Conservation (phyloP, 2,888 invertebrate species). For the Ormyrus rosae region DNA sequence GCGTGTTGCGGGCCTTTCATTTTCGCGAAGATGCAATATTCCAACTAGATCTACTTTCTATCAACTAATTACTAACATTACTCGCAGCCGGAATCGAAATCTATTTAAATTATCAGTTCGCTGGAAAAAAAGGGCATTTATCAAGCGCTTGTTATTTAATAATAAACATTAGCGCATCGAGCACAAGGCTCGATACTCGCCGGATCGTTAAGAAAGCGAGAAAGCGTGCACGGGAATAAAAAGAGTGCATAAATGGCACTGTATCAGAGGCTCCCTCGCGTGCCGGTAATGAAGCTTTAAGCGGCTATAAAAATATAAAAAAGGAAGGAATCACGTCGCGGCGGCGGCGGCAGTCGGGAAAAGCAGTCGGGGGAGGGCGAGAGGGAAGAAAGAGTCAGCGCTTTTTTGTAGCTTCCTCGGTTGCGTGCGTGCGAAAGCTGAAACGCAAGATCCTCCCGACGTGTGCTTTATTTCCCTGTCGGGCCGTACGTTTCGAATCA, state of each 20-base stretch:
- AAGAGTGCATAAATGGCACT: background rate
- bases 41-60: too few species aligned
- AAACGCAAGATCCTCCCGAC: conserved; percentile 53
- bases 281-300: conserved; percentile 44
- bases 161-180: conserved; percentile 3
- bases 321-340: conserved; percentile 28
- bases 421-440: conserved; percentile 49
- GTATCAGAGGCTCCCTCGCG: conserved; percentile 8
- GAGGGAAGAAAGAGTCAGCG: conserved; percentile 50
- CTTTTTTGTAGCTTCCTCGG: background rate
- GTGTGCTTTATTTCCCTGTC: conserved; percentile 72
- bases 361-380: conserved; percentile 48
- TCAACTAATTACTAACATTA: too few species aligned
- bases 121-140: conserved; percentile 23
- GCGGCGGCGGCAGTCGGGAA: too few species aligned
- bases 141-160: conserved; percentile 21
- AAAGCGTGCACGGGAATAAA: conserved; percentile 10
- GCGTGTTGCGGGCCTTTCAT: too few species aligned
- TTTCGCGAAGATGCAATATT: too few species aligned
- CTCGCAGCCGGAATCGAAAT: too few species aligned
- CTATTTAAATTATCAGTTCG: background rate
- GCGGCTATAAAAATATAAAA: conserved; percentile 37
- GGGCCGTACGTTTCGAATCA: conserved; percentile 72
- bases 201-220: background rate
- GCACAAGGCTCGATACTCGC: conserved; percentile 12